Evolutionary conservation across 1,140 invertebrate species (phyloP), one percentile per base, ranked within the genome.

Genomic region (Mycetomoellerius zeteki): DNA sequence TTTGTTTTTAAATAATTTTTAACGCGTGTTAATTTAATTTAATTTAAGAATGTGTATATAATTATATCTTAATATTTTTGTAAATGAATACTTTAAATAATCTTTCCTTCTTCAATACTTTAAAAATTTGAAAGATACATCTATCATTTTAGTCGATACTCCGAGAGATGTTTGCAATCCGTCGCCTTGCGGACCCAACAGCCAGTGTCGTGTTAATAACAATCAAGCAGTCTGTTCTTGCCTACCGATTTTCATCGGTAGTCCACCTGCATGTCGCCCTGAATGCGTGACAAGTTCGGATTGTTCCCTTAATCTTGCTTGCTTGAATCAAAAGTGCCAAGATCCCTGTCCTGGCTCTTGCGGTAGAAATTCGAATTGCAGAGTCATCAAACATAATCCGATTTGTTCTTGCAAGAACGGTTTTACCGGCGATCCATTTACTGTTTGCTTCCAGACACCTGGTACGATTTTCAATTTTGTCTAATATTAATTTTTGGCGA

Each of bases 121-220:
- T 37, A 33, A 65, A 80, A 80, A 58, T 56, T 43, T 50, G 71
- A 67, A 75, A 56, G 33, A 54, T 69, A 27, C 5, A 27, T 60
- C 12, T 56, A 37, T 60, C 0, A 82, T 82, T 82, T 10, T 71
- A 86, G 77, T 71, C 24, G 65, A 86, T 2, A 69, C 14, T 10
- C 50, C 96, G 96, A 89, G 92, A 88, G 95, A 93, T 94, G 96
- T 97, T 69, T 98, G 98, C 92, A 94, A 97, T 65, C 97, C 97
- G 30, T 97, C 97, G 43, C 98, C 98, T 37, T 98, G 98, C 93
- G 98, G 98, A 71, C 96, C 97, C 21, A 98, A 98, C 94, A 97
- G 98, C 16, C 96, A 97, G 92, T 98, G 98, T 94, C 96, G 96
- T 89, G 95, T 97, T 69, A 96, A 96, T 85, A 97, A 97, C 85